These are phyloP conservation scores for Antitype chi DNA, from an alignment of 2,888 invertebrate species.

Conservation along the genomic window DNA sequence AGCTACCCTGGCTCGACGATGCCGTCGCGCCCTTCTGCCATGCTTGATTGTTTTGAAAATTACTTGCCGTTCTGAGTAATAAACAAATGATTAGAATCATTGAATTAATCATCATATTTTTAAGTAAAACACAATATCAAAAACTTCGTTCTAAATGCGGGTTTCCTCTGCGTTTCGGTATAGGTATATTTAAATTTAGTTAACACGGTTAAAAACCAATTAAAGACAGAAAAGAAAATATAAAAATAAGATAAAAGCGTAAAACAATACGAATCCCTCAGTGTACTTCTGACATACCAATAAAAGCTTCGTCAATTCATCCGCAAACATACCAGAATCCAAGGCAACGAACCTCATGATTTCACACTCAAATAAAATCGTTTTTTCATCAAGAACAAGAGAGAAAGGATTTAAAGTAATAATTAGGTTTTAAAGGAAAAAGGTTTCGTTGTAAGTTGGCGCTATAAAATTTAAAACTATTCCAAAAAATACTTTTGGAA, in stretches of 20 bases:
- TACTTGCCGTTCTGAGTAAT: constrained; percentile 67
- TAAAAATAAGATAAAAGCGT: too few relatives aligned
- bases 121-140: not conserved
- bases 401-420: not conserved
- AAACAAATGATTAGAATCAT: constrained; percentile 24
- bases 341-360: too few relatives aligned
- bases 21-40: constrained; percentile 59
- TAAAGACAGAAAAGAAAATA: too few relatives aligned
- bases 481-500: not conserved
- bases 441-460: not conserved
- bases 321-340: too few relatives aligned
- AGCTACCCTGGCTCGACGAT: constrained; percentile 51
- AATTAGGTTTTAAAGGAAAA: not conserved
- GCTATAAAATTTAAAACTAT: not conserved
- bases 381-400: not conserved
- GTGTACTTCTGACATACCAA: too few relatives aligned
- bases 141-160: not conserved
- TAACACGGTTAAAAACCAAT: too few relatives aligned
- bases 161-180: not conserved
- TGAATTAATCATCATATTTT: not conserved
- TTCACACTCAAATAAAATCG: not conserved
- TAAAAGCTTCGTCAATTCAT: too few relatives aligned
- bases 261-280: too few relatives aligned
- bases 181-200: too few relatives aligned
- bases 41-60: constrained; percentile 44